Conservation (phyloP, 2,113 vertebrate species). For the Malurus melanocephalus region DNA sequence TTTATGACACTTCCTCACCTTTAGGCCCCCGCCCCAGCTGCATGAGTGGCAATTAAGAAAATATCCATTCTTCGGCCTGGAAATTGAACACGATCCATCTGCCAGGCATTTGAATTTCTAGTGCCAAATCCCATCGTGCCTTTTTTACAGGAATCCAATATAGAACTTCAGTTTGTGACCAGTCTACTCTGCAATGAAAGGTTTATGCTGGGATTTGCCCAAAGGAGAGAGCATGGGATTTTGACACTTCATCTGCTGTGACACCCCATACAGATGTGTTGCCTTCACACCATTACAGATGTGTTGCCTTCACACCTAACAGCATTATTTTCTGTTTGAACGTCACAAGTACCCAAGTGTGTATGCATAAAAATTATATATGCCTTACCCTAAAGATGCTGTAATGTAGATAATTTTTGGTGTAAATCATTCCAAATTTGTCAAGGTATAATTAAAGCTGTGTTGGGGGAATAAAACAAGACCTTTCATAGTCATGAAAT, state of each 20-base stretch:
- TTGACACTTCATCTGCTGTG: neutral
- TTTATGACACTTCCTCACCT: neutral
- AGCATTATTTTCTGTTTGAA: neutral
- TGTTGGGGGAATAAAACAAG: neutral
- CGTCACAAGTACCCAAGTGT: fast-evolving
- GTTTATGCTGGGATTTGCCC: neutral
- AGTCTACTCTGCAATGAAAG: neutral
- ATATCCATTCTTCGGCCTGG: neutral
- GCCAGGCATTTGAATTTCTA: neutral
- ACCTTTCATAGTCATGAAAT: neutral
- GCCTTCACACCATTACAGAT: neutral
- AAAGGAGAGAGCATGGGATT: conserved; percentile 15
- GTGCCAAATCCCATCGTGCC: neutral
- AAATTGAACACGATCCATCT: neutral
- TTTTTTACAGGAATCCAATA: neutral
- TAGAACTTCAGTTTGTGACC: neutral
- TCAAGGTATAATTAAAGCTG: neutral
- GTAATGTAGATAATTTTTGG: neutral
- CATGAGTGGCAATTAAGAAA: neutral
- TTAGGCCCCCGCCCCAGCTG: neutral
- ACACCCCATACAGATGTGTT: neutral
- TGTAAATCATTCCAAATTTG: neutral
- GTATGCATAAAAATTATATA: neutral
- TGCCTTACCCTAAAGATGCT: neutral
- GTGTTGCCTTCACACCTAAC: neutral